Percentiles rank a stretch among this genome's conserved stretches.
Evolutionary conservation across 2,113 vertebrate genomes (phyloP).

Genomic region (Pseudopipra pipra): DNA sequence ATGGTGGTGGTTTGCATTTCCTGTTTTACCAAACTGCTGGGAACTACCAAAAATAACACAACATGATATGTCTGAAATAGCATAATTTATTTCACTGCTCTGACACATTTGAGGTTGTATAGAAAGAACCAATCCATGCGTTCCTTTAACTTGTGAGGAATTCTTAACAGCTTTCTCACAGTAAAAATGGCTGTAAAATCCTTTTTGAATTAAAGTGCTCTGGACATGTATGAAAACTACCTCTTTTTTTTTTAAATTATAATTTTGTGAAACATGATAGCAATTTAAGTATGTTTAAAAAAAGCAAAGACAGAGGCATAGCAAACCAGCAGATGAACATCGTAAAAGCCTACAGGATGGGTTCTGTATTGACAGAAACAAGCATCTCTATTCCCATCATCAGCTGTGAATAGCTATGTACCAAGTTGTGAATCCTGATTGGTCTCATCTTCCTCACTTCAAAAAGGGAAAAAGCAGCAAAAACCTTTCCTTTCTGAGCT

Average conservation of each 20-base stretch:
- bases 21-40: constrained; percentile 33
- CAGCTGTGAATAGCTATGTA: background rate
- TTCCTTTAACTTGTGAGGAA: constrained; percentile 3
- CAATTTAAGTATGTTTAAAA: background rate
- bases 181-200: background rate
- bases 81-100: constrained; percentile 41
- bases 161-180: background rate
- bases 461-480: background rate
- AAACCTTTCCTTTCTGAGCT: background rate
- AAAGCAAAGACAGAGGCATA: background rate
- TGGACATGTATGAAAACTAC: background rate
- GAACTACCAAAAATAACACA: constrained; percentile 43
- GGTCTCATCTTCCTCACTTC: background rate
- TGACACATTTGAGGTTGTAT: constrained; percentile 27
- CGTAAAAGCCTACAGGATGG: background rate
- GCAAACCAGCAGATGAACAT: background rate
- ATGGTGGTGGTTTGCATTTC: background rate
- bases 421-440: background rate
- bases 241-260: background rate
- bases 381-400: background rate
- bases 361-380: background rate
- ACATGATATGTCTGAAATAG: background rate
- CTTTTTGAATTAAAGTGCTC: background rate
- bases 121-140: background rate
- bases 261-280: background rate